Evolutionary conservation across 2,113 vertebrate genomes (phyloP).

Genomic region (Barbus barbus): DNA sequence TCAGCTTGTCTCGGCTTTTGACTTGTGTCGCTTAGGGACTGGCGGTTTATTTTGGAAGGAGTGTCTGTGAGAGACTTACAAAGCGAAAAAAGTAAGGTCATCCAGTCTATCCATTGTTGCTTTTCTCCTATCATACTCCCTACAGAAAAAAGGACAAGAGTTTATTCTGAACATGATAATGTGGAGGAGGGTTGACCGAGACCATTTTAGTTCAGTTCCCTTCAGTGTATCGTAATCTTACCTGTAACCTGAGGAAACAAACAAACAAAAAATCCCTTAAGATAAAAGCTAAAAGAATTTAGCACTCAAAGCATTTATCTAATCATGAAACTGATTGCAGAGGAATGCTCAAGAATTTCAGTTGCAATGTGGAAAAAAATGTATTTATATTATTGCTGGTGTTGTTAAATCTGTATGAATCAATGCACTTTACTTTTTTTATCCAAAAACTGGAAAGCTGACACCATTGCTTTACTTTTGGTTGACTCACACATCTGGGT

Average conservation of each 20-base stretch:
- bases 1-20: constrained; percentile 20
- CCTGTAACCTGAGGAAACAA: not conserved
- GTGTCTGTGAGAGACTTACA: constrained; percentile 18
- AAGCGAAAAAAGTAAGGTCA: constrained; percentile 18
- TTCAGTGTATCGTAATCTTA: not conserved
- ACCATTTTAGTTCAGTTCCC: not conserved
- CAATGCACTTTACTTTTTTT: not conserved
- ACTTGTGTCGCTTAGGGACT: not conserved
- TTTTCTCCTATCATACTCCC: not conserved
- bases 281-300: not conserved
- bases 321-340: not conserved
- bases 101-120: not conserved
- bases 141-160: not conserved
- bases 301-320: not conserved
- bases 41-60: constrained; percentile 12
- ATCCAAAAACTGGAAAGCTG: not conserved
- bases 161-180: not conserved
- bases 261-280: not conserved
- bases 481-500: constrained; percentile 39
- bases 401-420: not conserved
- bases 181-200: not conserved
- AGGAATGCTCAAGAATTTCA: not conserved
- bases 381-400: not conserved
- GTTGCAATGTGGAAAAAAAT: not conserved
- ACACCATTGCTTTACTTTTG: constrained; percentile 2